A percentile compares a stretch with the other conserved stretches of the same genome.
Evolutionary conservation across 2,888 invertebrate species (phyloP).

Genomic region (Phragmatobia fuliginosa): DNA sequence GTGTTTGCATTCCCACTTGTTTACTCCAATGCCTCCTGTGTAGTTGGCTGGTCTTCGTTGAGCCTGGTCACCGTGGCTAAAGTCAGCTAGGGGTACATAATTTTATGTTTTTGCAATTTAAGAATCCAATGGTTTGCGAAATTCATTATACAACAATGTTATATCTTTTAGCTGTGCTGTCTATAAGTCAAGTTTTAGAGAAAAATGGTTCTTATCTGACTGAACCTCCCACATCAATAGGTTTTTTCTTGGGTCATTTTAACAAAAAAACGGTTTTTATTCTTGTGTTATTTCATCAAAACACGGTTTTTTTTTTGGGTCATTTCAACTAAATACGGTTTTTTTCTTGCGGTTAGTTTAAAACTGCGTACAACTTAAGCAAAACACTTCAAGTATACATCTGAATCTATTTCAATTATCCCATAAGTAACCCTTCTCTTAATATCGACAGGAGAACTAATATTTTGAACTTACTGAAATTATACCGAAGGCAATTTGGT

Average conservation of each 20-base stretch:
- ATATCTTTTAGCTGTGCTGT: not conserved
- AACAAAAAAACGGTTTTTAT: too few species aligned
- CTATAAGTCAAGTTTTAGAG: too few species aligned
- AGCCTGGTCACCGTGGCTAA: too few species aligned
- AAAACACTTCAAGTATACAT: not conserved
- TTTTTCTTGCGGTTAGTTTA: too few species aligned
- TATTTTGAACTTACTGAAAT: slow-evolving; percentile 18
- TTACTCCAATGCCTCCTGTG: too few species aligned
- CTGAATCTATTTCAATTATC: not conserved
- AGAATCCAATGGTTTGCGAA: not conserved
- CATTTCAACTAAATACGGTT: not conserved
- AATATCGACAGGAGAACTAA: slow-evolving; percentile 9
- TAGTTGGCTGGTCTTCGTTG: too few species aligned
- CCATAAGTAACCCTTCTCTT: not conserved
- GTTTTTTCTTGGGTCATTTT: too few species aligned
- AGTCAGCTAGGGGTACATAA: too few species aligned
- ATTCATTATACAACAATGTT: too few species aligned
- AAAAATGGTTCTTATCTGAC: not conserved
- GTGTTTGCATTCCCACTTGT: too few species aligned
- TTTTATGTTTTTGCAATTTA: not conserved
- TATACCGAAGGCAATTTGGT: slow-evolving; percentile 26
- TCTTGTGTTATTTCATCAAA: too few species aligned
- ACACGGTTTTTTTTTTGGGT: too few species aligned
- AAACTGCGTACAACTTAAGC: not conserved
- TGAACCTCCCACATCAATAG: not conserved